Evolutionary conservation across 2,888 invertebrate genomes (phyloP), one percentile per base, ranked within the genome.

Genomic region (Andrena minutula): DNA sequence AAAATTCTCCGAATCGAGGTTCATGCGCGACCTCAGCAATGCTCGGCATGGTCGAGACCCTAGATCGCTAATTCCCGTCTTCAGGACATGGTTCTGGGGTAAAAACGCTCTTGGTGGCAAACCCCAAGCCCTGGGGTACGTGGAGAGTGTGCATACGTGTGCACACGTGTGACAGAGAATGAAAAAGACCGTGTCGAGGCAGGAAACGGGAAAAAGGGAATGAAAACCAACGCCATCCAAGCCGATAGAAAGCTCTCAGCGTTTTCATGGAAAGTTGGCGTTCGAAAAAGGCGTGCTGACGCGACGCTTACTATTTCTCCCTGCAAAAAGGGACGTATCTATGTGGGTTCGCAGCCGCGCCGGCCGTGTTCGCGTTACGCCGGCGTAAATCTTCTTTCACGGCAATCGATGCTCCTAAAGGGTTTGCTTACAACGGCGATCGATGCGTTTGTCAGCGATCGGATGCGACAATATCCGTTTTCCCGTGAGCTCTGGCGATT

Each of bases 221-320:
- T 47, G 70, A 73, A 79, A 80, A 80, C 32, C 66, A n/a, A n/a
- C 32, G 47, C 47, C 75, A 79, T 83, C 69, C 66, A 61, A 41
- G 63, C 56, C 83, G 80, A 85, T 78, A 64, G 76, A 74, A 85
- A 78, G 68, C 85, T 83, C 83, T 83, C 78, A 83, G 32, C 70
- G 53, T 79, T 79, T 82, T 69, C 82, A 70, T 56, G 74, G 71
- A 75, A 80, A 80, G 65, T 85, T 86, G 56, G 69, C 23, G 61
- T 72, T 83, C 53, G 77, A 20, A 76, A 84, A 78, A 83, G 75
- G 74, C 53, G 61, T 58, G 70, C 73, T 83, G 79, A 75, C 74
- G 76, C 35, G 51, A 32, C 56, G 53, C 60, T 73, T 35, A 71
- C 63, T 70, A 66, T 77, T 85, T 82, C 77, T 76, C 78, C 61